Evolutionary conservation across 1,140 invertebrate genomes (phyloP), one percentile per base, ranked within the genome.

Genomic region (Heliconius congener): DNA sequence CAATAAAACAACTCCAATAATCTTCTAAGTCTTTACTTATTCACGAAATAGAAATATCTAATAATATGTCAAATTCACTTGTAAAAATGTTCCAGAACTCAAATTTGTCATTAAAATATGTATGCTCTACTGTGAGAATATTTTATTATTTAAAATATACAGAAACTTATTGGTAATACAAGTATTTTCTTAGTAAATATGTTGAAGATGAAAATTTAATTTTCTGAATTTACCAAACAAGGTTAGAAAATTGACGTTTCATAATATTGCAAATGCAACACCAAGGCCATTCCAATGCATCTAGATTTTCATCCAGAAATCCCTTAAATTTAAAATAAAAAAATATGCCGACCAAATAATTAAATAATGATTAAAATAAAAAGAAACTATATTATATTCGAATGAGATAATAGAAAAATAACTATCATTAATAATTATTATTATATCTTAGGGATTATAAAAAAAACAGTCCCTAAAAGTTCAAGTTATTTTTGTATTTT

Each of bases 201-300:
- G 30, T 13, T 66, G 52, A 27, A 37, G 13, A 71, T 55, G 13
- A 72, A 72, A 70, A 46, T 71, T 39, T 34, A 71, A 34, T 39
- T 75, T 55, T 73, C n/a, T 42, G 71, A 66, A 66, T 66, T 27
- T 73, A 60, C 76, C 37, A 70, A 84, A 79, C 82, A 83, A 84
- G 85, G 87, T 86, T 88, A 86, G 77, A 84, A 83, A 85, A 81
- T 81, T 88, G 83, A 87, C 85, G 83, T 82, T 85, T 82, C 52
- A 78, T 73, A 60, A 73, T 52, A 78, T 57, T 78, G 76, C 76
- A 78, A 78, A 42, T 78, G 71, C 60, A 78, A 73, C 57, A 46
- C 37, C 77, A 76, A 76, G 74, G 74, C 42, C n/a, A 66, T 66
- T 30, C 23, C 27, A 66, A n/a, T 66, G 60, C 60, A 66, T 4